Conservation (phyloP, 2,888 invertebrate genomes). For the Stenotaenia linearis region DNA sequence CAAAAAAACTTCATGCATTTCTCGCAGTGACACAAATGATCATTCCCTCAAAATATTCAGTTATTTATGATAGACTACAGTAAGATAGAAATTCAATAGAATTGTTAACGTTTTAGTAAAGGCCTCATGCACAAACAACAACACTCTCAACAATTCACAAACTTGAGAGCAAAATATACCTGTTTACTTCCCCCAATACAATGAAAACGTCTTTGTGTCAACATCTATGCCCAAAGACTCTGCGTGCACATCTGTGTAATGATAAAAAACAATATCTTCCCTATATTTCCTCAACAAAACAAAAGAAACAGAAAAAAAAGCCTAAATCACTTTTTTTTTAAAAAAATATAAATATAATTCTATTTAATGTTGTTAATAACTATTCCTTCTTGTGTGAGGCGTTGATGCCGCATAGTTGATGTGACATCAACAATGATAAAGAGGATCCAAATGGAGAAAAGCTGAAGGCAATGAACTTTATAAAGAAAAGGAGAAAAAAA, state of each 20-base stretch:
- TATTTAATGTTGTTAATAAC: not conserved
- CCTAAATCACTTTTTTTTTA: not conserved
- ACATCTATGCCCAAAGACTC: constrained; percentile 34
- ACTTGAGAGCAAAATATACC: constrained; percentile 30
- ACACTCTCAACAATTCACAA: not conserved
- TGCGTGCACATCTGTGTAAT: constrained; percentile 32
- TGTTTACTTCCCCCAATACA: constrained; percentile 37
- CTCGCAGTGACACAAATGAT: not conserved
- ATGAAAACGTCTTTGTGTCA: constrained; percentile 32
- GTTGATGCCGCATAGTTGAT: not conserved
- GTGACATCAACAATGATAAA: not conserved
- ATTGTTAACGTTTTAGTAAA: too few species aligned
- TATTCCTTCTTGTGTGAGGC: not conserved
- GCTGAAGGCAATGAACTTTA: not conserved
- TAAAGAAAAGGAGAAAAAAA: not conserved
- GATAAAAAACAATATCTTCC: not conserved
- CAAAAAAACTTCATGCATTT: not conserved
- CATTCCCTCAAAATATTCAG: too few species aligned
- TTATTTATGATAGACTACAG: too few species aligned
- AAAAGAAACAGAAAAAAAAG: not conserved
- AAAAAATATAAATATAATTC: not conserved
- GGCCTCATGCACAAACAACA: not conserved
- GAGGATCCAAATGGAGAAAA: not conserved
- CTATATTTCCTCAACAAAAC: too few species aligned
- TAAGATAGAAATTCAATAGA: too few species aligned